These are phyloP conservation scores for Drusus annulatus DNA, from an alignment of 1,140 invertebrate species.

Conservation along the genomic window DNA sequence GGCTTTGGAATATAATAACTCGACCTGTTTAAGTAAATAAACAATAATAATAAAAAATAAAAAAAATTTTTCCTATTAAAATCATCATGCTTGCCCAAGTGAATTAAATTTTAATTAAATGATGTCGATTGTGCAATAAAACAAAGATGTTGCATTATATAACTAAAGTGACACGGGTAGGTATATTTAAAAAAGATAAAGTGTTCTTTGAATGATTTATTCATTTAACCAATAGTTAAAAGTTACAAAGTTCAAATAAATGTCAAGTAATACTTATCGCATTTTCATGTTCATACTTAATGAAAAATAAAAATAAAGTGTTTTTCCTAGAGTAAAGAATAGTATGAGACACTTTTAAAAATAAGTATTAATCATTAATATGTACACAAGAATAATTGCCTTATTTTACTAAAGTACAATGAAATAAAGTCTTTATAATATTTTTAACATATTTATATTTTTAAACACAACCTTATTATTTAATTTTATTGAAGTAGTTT, in stretches of 20 bases:
- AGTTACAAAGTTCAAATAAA: slow-evolving; percentile 33
- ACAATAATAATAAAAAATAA: too few relatives aligned
- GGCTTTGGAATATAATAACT: too few relatives aligned
- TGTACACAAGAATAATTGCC: slow-evolving; percentile 56
- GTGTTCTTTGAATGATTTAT: slow-evolving; percentile 23
- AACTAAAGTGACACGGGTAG: too few relatives aligned
- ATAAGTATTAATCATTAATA: slow-evolving; percentile 52
- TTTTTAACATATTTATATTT: slow-evolving; percentile 53
- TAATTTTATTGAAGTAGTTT: slow-evolving; percentile 47
- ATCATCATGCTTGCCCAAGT: too few relatives aligned
- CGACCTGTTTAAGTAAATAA: too few relatives aligned
- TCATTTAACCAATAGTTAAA: slow-evolving; percentile 19
- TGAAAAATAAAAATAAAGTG: slow-evolving; percentile 34
- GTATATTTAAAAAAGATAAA: too few relatives aligned
- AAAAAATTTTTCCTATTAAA: too few relatives aligned
- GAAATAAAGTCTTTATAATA: slow-evolving; percentile 58
- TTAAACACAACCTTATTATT: slow-evolving; percentile 58
- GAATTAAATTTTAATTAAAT: too few relatives aligned
- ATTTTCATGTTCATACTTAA: slow-evolving; percentile 14
- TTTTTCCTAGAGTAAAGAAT: not conserved
- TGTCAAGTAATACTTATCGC: slow-evolving; percentile 27
- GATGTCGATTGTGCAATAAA: too few relatives aligned
- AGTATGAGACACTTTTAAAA: not conserved
- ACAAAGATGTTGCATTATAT: too few relatives aligned
- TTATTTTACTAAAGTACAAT: slow-evolving; percentile 48